Evolutionary conservation across 2,797 vertebrate genomes (phyloP), one percentile per base, ranked within the genome.

Genomic region (Bucorvus abyssinicus): DNA sequence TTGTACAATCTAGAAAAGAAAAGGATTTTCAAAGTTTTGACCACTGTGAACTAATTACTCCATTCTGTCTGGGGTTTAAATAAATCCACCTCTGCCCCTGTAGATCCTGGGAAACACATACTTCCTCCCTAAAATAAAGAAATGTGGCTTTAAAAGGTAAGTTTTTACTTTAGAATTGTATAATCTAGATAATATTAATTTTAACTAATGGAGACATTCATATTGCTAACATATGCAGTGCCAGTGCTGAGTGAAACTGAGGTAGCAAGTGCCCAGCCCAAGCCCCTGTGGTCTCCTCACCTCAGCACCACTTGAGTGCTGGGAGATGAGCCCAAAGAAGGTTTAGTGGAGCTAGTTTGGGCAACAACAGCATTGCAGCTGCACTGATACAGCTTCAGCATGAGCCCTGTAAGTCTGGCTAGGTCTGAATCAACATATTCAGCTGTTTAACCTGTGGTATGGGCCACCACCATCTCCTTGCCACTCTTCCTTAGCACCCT

Each of bases 1-100:
- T 94, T 99, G 98, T 96, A 98, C 97, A 87, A 99, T 97, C 99
- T 99, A 98, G 92, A 94, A 97, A 94, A 97, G 53, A 69, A 7
- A 70, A 76, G 10, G 6, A 60, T 79, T 87, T 96, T 97, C 78
- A 95, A 97, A 87, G 17, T 32, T 95, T 95, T 94, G 78, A 44
- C 47, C 55, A 69, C 29, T 71, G 29, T 88, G 55, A 86, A 47
- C 27, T 73, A 88, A 76, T 91, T 89, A 84, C 34, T 86, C 52
- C 2, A 23, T 63, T 84, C 47, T 73, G 34, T 64, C 84, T 82
- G 75, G 68, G 36, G 32, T 84, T 56, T 91, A n/a, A 77, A 60
- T 40, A 52, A 88, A 90, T 97, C 98, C 86, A 98, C 97, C 97
- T 98, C 97, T 84, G 95, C 96, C 61, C 97, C 97, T 44, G 96